Percentiles rank a stretch among this genome's conserved stretches.
Evolutionary conservation across 2,888 invertebrate genomes (phyloP).

Genomic region (Limnephilus lunatus): DNA sequence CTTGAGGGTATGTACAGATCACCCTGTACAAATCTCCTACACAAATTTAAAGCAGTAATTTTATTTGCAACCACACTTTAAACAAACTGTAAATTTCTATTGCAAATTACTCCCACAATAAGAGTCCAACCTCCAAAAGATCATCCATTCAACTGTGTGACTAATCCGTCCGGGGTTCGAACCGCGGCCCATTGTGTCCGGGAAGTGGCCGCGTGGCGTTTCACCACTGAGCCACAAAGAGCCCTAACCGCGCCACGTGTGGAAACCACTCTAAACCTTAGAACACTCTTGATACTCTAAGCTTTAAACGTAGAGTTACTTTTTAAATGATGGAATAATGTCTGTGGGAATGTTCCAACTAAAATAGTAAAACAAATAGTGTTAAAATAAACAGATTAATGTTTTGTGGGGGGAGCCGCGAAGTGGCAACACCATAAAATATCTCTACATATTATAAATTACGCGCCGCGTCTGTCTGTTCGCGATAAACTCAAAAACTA

Average conservation of each 20-base stretch:
- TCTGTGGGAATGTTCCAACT: neutral
- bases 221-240: neutral
- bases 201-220: neutral
- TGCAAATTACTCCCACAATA: neutral
- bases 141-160: conserved; percentile 6
- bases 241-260: neutral
- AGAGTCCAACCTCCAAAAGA: neutral
- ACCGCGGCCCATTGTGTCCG: neutral
- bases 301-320: neutral
- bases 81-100: neutral
- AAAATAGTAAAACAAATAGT: too few species aligned
- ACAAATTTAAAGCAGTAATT: neutral
- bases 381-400: too few species aligned
- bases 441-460: too few species aligned
- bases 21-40: neutral
- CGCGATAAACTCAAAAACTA: too few species aligned
- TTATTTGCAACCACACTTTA: neutral
- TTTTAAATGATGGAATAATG: neutral
- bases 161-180: conserved; percentile 3
- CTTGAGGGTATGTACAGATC: too few species aligned
- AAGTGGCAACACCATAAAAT: too few species aligned
- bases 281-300: too few species aligned
- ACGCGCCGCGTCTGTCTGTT: too few species aligned
- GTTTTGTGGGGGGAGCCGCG: too few species aligned
- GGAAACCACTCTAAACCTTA: neutral